Evolutionary conservation across 2,113 vertebrate species (phyloP).

Genomic region (Sinocyclocheilus anshuiensis): DNA sequence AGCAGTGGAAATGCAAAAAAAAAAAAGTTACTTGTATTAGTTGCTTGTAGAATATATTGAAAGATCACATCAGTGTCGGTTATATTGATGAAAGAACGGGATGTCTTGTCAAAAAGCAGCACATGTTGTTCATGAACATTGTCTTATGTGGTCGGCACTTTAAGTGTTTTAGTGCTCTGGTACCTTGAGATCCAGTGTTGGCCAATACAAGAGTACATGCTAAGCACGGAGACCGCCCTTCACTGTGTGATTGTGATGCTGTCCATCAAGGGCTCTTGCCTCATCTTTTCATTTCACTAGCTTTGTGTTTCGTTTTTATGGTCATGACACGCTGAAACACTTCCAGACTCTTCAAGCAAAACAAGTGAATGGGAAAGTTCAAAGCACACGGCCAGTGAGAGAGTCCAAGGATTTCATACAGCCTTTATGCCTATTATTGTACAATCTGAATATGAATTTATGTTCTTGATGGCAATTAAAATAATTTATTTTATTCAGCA

Average conservation of each 20-base stretch:
- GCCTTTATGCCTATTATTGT: not conserved
- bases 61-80: not conserved
- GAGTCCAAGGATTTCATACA: not conserved
- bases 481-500: not conserved
- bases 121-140: not conserved
- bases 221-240: not conserved
- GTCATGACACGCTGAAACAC: not conserved
- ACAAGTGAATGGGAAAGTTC: not conserved
- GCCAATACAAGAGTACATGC: not conserved
- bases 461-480: not conserved
- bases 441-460: not conserved
- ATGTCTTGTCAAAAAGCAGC: not conserved
- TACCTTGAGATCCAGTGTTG: not conserved
- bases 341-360: not conserved
- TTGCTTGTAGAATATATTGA: not conserved
- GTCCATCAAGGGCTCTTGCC: not conserved
- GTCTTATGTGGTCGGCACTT: not conserved
- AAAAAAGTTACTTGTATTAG: not conserved
- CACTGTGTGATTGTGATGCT: not conserved
- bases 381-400: not conserved
- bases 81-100: not conserved
- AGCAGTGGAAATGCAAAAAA: not conserved
- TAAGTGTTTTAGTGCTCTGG: not conserved
- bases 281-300: not conserved
- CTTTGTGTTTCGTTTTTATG: not conserved